A percentile compares a stretch with the other conserved stretches of the same genome.
Evolutionary conservation across 1,140 invertebrate species (phyloP).

Genomic region (Homarus americanus): DNA sequence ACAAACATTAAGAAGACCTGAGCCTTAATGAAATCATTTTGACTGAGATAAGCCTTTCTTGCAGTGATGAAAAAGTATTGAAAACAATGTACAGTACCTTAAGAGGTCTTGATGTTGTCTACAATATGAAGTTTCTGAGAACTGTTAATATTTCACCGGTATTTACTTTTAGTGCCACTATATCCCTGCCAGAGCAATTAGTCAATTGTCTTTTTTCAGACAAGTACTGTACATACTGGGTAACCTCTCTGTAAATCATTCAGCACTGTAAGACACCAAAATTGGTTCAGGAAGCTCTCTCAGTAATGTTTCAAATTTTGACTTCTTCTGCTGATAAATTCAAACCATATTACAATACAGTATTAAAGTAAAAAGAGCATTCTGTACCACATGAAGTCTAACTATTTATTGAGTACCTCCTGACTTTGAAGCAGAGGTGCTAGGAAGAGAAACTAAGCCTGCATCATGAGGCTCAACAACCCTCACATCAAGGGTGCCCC

Average conservation of each 20-base stretch:
- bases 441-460: background rate
- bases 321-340: background rate
- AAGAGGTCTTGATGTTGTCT: background rate
- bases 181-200: too few relatives aligned
- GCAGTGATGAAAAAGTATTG: too few relatives aligned
- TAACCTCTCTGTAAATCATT: background rate
- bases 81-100: too few relatives aligned
- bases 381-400: background rate
- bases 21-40: conserved; percentile 47
- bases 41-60: background rate
- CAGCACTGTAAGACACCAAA: background rate
- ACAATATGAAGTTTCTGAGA: background rate
- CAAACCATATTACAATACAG: background rate
- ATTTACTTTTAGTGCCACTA: too few relatives aligned
- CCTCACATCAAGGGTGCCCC: background rate
- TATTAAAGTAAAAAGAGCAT: background rate
- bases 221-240: background rate
- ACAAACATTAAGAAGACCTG: conserved; percentile 22
- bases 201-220: too few relatives aligned
- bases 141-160: too few relatives aligned
- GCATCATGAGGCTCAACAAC: background rate
- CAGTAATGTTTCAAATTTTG: background rate
- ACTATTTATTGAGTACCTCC: background rate
- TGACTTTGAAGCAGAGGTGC: background rate
- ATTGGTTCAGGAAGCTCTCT: background rate